A percentile compares a stretch with the other conserved stretches of the same genome.
Conservation (phyloP, 2,113 vertebrate species). For the Oophaga pumilio region DNA sequence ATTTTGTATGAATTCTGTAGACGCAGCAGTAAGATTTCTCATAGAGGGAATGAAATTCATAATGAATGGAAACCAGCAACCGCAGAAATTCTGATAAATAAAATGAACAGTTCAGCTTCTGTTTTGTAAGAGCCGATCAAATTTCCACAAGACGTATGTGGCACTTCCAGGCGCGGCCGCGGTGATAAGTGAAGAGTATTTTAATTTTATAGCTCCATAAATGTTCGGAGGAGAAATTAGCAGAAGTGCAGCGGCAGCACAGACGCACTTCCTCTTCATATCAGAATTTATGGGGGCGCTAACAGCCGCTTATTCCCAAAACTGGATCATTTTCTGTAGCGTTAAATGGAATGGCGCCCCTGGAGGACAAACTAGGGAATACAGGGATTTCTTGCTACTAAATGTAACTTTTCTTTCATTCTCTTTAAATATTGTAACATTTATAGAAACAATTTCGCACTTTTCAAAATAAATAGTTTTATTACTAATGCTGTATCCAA, state of each 20-base stretch:
- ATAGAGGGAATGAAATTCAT: not conserved
- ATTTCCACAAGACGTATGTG: not conserved
- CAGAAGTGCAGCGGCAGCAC: not conserved
- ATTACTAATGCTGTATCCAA: too few species aligned
- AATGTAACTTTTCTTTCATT: too few species aligned
- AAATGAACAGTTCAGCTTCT: not conserved
- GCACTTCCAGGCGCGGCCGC: not conserved
- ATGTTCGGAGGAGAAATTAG: not conserved
- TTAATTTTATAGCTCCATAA: slow-evolving; percentile 15
- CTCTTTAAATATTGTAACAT: too few species aligned
- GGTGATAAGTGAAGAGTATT: not conserved
- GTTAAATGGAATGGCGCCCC: not conserved
- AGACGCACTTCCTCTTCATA: not conserved
- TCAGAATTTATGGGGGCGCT: not conserved
- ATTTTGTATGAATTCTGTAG: not conserved
- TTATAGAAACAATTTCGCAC: too few species aligned
- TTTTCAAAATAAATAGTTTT: too few species aligned
- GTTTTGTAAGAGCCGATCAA: not conserved
- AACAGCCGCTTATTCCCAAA: not conserved
- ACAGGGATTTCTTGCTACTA: too few species aligned
- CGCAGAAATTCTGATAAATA: not conserved
- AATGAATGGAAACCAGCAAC: not conserved
- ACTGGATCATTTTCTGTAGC: not conserved
- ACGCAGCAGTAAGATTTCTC: not conserved
- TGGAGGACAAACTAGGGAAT: not conserved